Evolutionary conservation across 2,888 invertebrate genomes (phyloP).

Genomic region (Timema cristinae): DNA sequence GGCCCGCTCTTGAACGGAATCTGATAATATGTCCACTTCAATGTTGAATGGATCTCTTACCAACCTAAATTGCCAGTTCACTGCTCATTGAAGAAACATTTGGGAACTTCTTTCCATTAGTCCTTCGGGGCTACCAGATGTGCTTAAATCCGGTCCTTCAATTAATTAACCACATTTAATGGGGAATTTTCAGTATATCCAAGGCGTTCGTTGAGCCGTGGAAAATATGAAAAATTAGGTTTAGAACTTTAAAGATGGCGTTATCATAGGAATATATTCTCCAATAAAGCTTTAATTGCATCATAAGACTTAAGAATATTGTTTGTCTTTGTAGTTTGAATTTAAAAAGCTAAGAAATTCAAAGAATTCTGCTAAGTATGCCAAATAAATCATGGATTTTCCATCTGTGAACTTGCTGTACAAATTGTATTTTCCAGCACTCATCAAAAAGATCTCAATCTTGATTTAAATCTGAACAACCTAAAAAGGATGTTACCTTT

Average conservation of each 20-base stretch:
- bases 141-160: neutral
- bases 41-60: constrained; percentile 7
- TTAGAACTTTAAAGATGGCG: neutral
- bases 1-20: neutral
- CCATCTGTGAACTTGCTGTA: neutral
- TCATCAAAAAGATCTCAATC: neutral
- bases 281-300: constrained; percentile 2
- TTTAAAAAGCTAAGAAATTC: neutral
- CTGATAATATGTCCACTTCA: neutral
- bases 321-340: neutral
- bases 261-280: neutral
- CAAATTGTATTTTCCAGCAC: neutral
- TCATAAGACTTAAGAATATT: neutral
- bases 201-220: constrained; percentile 2
- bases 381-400: neutral
- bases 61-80: constrained; percentile 9
- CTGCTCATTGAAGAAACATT: neutral
- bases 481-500: neutral
- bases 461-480: neutral
- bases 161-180: neutral
- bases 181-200: neutral
- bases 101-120: neutral
- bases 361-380: constrained; percentile 4
- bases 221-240: neutral
- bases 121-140: neutral